Base-by-base conservation (phyloP, 2,113 vertebrate species). In the Xiphophorus maculatus region DNA sequence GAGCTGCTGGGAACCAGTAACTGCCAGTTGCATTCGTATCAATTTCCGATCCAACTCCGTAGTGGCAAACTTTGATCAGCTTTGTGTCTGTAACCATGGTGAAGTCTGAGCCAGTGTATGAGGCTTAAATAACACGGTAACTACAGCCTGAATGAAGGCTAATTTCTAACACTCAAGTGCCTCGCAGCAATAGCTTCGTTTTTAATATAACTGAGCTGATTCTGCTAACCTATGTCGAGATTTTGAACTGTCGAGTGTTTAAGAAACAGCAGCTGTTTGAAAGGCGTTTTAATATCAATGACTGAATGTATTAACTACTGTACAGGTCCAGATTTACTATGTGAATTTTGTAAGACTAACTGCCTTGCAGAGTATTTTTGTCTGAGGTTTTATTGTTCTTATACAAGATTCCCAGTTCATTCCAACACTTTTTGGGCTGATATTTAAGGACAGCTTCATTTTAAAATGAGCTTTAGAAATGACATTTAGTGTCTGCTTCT, bases 141-240 rank as follows among this genome's bases (percentile, higher is more conserved):
- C 79, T 76, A 65, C 76, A 74, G n/a, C 37, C 37, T 68, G 30
- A 81, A 9, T 9, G 3, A 76, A 73, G 33, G 61, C 14, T 74
- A 27, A 71, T 81, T 80, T 66, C 76, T 87, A 70, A 88, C 66
- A 77, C 65, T 66, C 58, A 93, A 92, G 92, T 93, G 93, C 93
- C 92, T 93, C 62, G 69, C 42, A 14, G 81, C 65, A 77, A 81
- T 76, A 81, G 71, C 77, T 72, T 80, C 0, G 29, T 60, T 85
- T 74, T 72, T 85, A 86, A 76, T 81, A 69, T 51, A 68, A 85
- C 74, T n/a, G n/a, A 89, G 64, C 69, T 84, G 69, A 70, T 81
- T 79, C 73, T 80, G 40, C 33, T 72, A 51, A 85, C 72, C 60
- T 79, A 74, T 81, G 71, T 77, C 29, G 63, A 64, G 71, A 69